Conservation (phyloP, 2,113 vertebrate species). For the Syngnathus scovelli region DNA sequence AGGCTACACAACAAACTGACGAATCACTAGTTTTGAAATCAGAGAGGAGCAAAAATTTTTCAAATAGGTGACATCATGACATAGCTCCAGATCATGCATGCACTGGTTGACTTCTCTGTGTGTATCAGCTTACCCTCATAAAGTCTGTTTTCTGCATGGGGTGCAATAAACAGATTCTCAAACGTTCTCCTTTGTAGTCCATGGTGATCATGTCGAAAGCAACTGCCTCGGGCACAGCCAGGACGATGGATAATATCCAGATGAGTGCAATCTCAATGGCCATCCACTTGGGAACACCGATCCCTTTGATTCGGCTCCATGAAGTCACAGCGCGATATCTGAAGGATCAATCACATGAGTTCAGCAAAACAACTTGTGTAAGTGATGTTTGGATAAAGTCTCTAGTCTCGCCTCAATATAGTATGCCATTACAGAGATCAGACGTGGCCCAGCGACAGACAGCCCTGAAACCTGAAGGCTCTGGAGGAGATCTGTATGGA, state of each 20-base stretch:
- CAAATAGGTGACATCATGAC: background rate
- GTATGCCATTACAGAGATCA: no score
- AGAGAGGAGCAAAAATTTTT: no score
- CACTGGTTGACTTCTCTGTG: background rate
- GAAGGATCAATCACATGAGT: slow-evolving; percentile 1
- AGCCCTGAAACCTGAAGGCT: no score
- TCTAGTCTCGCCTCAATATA: background rate
- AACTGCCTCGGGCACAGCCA: slow-evolving; percentile 89
- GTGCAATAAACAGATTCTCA: slow-evolving; percentile 84
- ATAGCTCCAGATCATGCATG: background rate
- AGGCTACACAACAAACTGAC: no score
- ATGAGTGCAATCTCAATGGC: slow-evolving; percentile 89
- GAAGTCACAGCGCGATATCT: slow-evolving; percentile 95
- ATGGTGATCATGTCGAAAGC: slow-evolving; percentile 86
- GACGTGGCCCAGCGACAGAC: no score
- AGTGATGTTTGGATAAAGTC: background rate
- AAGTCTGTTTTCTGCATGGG: slow-evolving; percentile 81
- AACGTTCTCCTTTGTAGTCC: slow-evolving; percentile 79
- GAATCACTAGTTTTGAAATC: no score
- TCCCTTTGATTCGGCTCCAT: slow-evolving; percentile 93
- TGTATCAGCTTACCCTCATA: slow-evolving; percentile 78
- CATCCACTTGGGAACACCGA: slow-evolving; percentile 88
- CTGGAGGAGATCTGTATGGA: no score
- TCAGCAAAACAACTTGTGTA: background rate
- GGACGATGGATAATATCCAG: slow-evolving; percentile 85